Evolutionary conservation across 2,888 invertebrate genomes (phyloP).

Genomic region (Epistrophella euchroma): DNA sequence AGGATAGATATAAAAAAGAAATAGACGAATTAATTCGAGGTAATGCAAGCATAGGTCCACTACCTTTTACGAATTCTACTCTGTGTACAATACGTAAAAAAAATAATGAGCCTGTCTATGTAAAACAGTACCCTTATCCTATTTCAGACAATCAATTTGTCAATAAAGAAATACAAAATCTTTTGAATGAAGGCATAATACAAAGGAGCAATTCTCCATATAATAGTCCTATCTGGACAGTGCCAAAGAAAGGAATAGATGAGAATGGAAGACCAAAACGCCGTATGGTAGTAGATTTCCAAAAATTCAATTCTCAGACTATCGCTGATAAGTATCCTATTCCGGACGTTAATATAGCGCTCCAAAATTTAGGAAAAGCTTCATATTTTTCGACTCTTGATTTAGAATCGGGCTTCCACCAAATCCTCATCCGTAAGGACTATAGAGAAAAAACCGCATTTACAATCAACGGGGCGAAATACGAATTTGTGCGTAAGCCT

Average conservation of each 20-base stretch:
- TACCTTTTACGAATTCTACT: not conserved
- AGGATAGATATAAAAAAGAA: too few relatives aligned
- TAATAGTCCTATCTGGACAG: conserved; percentile 17
- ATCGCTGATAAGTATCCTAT: not conserved
- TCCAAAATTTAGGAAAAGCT: not conserved
- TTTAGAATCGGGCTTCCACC: not conserved
- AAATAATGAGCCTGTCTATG: not conserved
- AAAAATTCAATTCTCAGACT: not conserved
- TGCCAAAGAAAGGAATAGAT: not conserved
- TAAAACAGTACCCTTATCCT: not conserved
- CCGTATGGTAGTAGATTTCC: not conserved
- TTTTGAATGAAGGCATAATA: conserved; percentile 15
- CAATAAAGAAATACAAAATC: conserved; percentile 9
- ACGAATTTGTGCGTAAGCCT: not conserved
- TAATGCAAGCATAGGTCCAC: not conserved
- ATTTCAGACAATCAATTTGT: conserved; percentile 17
- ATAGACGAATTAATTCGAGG: not conserved
- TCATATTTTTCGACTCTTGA: not conserved
- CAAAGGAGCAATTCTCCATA: conserved; percentile 14
- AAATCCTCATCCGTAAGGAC: not conserved
- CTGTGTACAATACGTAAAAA: not conserved
- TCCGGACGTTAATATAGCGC: not conserved
- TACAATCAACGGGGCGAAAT: not conserved
- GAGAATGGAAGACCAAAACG: not conserved
- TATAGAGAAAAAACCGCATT: not conserved